Evolutionary conservation across 1,140 invertebrate genomes (phyloP).

Genomic region (Sitophilus oryzae): DNA sequence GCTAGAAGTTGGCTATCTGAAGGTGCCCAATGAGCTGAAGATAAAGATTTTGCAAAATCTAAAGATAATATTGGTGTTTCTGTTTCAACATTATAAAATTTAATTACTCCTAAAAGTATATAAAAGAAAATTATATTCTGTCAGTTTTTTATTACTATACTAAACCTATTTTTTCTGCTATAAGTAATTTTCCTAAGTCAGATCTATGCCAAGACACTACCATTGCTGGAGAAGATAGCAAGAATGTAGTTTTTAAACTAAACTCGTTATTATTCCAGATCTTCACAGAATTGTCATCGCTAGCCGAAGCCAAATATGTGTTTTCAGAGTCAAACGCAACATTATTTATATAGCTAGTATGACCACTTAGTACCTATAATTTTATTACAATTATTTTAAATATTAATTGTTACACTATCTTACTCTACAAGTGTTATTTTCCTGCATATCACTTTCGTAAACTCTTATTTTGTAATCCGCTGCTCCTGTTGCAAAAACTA

Average conservation of each 20-base stretch:
- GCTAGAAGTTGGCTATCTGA: conserved; percentile 57
- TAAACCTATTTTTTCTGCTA: conserved; percentile 67
- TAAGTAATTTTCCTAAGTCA: conserved; percentile 66
- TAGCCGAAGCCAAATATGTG: conserved; percentile 62
- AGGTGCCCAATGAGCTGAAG: conserved; percentile 66
- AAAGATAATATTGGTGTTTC: conserved; percentile 66
- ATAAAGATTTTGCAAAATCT: conserved; percentile 56
- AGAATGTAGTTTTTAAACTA: conserved; percentile 53
- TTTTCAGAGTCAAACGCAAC: conserved; percentile 65
- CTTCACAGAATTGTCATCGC: conserved; percentile 70
- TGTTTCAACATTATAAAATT: conserved; percentile 64
- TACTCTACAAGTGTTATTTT: conserved; percentile 47
- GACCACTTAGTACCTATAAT: conserved; percentile 55
- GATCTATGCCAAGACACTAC: conserved; percentile 64
- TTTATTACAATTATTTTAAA: conserved; percentile 9
- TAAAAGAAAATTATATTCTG: not conserved
- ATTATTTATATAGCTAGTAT: conserved; percentile 66
- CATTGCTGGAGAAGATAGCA: conserved; percentile 62
- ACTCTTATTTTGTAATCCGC: conserved; percentile 53
- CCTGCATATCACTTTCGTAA: conserved; percentile 52
- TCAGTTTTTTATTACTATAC: conserved; percentile 36
- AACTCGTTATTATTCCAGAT: conserved; percentile 58
- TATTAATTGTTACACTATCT: conserved; percentile 8
- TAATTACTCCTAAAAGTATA: conserved; percentile 24
- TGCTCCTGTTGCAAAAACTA: conserved; percentile 53